Percentiles rank a stretch among this genome's conserved stretches.
Conservation (phyloP, 2,797 vertebrate species). For the Schizopygopsis malacanthus region DNA sequence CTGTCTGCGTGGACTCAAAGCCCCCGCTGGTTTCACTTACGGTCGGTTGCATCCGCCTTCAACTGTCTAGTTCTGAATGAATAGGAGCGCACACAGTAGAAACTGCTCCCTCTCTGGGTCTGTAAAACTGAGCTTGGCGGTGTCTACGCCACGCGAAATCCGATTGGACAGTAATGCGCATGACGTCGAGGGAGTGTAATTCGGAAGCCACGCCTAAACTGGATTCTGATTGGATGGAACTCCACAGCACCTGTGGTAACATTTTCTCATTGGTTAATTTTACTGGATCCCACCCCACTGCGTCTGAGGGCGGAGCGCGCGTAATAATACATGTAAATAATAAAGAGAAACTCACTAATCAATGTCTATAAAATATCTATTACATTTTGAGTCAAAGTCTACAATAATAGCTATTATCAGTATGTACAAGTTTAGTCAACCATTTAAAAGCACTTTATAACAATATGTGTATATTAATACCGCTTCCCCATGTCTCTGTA, state of each 20-base stretch:
- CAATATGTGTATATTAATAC: background rate
- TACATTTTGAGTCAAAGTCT: background rate
- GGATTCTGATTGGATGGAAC: constrained; percentile 16
- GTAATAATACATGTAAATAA: constrained; percentile 17
- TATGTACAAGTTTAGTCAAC: background rate
- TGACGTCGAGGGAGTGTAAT: constrained; percentile 62
- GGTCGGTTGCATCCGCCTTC: constrained; percentile 50
- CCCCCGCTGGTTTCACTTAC: constrained; percentile 37
- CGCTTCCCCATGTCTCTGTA: background rate
- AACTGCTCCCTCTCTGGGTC: constrained; percentile 67
- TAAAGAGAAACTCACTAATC: constrained; percentile 2
- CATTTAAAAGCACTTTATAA: background rate
- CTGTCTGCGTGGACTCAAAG: background rate
- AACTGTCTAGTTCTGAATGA: constrained; percentile 47
- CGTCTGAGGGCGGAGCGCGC: constrained; percentile 13
- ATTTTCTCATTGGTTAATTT: constrained; percentile 47
- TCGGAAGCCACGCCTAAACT: constrained; percentile 3
- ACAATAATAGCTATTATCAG: background rate
- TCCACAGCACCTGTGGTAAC: background rate
- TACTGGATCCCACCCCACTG: background rate
- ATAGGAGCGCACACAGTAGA: constrained; percentile 21
- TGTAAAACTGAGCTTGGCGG: constrained; percentile 87
- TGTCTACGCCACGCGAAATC: constrained; percentile 68
- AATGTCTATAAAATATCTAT: background rate
- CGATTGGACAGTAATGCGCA: constrained; percentile 72